These are phyloP conservation scores for Dryocosmus kuriphilus DNA, from an alignment of 2,888 invertebrate genomes.

Conservation along the genomic window DNA sequence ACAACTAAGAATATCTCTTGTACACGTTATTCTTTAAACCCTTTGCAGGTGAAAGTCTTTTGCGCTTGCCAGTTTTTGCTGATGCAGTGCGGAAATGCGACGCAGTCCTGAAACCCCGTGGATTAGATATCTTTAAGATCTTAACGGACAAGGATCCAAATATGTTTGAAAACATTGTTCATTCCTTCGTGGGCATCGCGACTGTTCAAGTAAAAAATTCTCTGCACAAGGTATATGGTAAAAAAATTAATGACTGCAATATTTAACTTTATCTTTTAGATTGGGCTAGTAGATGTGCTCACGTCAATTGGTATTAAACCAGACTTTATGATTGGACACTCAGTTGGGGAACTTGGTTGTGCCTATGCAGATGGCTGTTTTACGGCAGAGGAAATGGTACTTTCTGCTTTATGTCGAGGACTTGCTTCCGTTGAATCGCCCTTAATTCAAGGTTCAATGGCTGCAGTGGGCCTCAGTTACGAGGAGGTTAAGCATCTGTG, in stretches of 20 bases:
- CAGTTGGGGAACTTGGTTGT: constrained; percentile 96
- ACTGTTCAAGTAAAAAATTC: constrained; percentile 80
- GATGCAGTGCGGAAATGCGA: too few species aligned
- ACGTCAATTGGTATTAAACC: background rate
- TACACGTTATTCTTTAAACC: too few species aligned
- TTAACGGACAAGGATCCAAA: constrained; percentile 82
- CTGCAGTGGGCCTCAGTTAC: constrained; percentile 87
- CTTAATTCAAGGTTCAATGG: constrained; percentile 88
- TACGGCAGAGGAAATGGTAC: constrained; percentile 78
- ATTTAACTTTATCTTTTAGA: background rate
- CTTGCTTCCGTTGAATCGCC: constrained; percentile 67
- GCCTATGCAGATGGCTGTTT: constrained; percentile 96
- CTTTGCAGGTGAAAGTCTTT: too few species aligned
- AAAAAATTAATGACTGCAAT: too few species aligned
- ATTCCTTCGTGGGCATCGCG: constrained; percentile 87
- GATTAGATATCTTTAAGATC: constrained; percentile 83
- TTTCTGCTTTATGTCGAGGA: constrained; percentile 69
- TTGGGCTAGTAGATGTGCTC: too few species aligned
- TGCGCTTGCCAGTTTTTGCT: too few species aligned
- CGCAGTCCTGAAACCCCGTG: constrained; percentile 79
- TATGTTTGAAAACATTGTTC: constrained; percentile 84
- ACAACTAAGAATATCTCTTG: too few species aligned
- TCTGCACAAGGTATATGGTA: too few species aligned
- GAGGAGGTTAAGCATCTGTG: constrained; percentile 82
- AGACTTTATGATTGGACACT: constrained; percentile 69